These are phyloP conservation scores for Megalurothrips usitatus DNA, from an alignment of 2,888 invertebrate species.

Conservation along the genomic window DNA sequence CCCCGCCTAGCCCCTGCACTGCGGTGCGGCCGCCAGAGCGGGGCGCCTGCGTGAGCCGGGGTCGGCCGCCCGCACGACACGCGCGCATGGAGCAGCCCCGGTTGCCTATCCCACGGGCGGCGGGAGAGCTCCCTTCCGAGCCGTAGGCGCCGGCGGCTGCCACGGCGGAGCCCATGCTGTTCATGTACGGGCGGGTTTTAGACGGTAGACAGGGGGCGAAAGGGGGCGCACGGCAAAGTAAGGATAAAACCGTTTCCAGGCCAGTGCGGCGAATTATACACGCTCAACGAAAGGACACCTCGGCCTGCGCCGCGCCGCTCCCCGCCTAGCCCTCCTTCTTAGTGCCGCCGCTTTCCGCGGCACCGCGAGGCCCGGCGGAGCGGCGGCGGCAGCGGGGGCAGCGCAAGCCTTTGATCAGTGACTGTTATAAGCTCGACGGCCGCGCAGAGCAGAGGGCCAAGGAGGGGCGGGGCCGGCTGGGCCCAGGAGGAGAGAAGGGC, in stretches of 20 bases:
- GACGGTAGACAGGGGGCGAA: background rate
- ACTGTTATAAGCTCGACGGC: constrained; percentile 10
- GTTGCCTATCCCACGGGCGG: no score
- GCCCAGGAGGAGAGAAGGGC: background rate
- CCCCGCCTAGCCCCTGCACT: no score
- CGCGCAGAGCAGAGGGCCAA: background rate
- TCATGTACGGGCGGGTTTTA: no score
- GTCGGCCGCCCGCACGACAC: no score
- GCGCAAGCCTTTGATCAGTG: constrained; percentile 19
- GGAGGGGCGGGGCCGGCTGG: background rate
- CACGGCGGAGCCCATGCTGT: no score
- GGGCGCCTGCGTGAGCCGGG: no score
- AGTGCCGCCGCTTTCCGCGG: background rate
- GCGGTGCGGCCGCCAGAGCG: no score
- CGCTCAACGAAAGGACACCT: background rate
- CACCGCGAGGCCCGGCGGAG: no score
- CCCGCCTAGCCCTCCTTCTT: background rate
- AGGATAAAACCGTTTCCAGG: background rate
- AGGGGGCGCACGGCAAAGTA: background rate
- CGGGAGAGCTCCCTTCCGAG: no score
- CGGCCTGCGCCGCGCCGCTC: background rate
- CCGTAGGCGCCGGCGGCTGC: no score
- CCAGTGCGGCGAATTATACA: background rate
- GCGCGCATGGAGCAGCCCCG: no score
- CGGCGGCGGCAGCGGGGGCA: background rate